Conservation (phyloP, 2,113 vertebrate genomes). For the Pelobates fuscus region DNA sequence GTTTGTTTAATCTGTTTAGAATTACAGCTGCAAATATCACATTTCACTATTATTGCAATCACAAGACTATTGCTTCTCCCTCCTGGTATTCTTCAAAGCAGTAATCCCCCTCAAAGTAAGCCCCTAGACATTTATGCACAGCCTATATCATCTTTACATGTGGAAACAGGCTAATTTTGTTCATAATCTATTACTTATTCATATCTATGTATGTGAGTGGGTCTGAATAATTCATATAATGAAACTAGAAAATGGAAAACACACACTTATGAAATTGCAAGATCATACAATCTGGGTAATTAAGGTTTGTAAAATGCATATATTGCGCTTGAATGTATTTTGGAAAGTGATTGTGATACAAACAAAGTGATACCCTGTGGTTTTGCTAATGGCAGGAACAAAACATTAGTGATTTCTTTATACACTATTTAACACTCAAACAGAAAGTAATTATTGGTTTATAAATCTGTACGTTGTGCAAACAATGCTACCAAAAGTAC, state of each 20-base stretch:
- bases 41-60: neutral
- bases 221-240: constrained; percentile 5
- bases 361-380: no score
- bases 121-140: neutral
- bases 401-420: no score
- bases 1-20: no score
- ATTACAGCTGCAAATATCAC: neutral
- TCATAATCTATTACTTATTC: constrained; percentile 2
- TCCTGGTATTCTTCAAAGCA: neutral
- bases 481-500: no score
- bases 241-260: neutral
- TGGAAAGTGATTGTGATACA: neutral
- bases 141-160: neutral
- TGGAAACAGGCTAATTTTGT: neutral
- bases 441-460: no score
- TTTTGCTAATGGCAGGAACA: neutral
- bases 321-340: neutral
- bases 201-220: neutral
- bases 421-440: no score
- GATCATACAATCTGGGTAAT: neutral
- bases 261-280: neutral
- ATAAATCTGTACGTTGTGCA: no score
- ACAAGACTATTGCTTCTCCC: neutral
- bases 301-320: neutral
- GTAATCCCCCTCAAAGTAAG: neutral